Evolutionary conservation across 2,888 invertebrate species (phyloP), one percentile per base, ranked within the genome.

Genomic region (Sesamia inferens): DNA sequence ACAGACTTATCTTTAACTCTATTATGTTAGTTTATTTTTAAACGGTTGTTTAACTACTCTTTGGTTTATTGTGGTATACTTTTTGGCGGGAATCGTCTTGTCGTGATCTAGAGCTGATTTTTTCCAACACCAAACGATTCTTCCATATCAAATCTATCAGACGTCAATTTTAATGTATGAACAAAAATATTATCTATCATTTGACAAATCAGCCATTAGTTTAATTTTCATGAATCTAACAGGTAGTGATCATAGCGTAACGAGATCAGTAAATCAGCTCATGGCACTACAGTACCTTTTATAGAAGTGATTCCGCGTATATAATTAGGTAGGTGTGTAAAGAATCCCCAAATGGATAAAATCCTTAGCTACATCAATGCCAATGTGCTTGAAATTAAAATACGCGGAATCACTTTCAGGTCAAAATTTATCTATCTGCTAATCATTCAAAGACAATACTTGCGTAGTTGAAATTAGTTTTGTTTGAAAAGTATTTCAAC

Each of bases 1-100:
- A 91, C 90, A 89, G 85, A 88, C 91, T 93, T 93, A 93, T 92
- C 92, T 91, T 87, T 79, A 88, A 87, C 85, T 80, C 79, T 86
- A 84, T 88, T 85, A 81, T 72, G 78, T 85, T 87, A 87, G 83
- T 87, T 84, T 84, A 83, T 84, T 88, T 90, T 85, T 80, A 83
- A 88, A 85, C 76, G 73, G 61, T 68, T 44, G 55, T 67, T 74
- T 69, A 63, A 69, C 68, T 70, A 64, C 19, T 51, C 81, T 79
- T 82, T 78, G 74, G 48, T 63, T 10, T 62, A 5, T 42, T 68
- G 5, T 74, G 57, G 55, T 69, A 68, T 58, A 19, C 54, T 71
- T 76, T 69, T 42, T 19, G 19, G n/a, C 10, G 19, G 19, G n/a
- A 7, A n/a, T 71, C 13, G 22, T 59, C 24, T 62, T 57, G 47